Percentiles rank a stretch among this genome's conserved stretches.
These are phyloP conservation scores for Sitodiplosis mosellana DNA, from an alignment of 1,140 invertebrate species.

Conservation along the genomic window DNA sequence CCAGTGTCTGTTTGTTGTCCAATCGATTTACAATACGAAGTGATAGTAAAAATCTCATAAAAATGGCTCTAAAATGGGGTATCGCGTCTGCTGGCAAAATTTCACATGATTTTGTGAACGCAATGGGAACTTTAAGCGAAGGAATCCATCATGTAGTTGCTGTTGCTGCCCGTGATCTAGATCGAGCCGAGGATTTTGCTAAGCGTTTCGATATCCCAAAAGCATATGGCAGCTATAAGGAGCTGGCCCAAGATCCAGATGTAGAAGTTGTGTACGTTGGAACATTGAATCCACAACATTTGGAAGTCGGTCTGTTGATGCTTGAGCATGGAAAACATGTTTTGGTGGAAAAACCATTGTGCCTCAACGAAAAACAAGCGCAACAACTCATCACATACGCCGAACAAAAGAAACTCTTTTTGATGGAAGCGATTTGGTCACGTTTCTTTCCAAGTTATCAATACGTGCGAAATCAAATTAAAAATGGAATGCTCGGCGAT, in stretches of 20 bases:
- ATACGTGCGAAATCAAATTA: slow-evolving; percentile 39
- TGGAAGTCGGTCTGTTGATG: slow-evolving; percentile 48
- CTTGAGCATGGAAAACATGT: slow-evolving; percentile 63
- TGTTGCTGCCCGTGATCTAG: slow-evolving; percentile 47
- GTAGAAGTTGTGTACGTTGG: slow-evolving; percentile 74
- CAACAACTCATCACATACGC: slow-evolving; percentile 42
- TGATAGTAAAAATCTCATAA: too few species aligned
- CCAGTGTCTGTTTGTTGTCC: too few species aligned
- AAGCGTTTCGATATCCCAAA: slow-evolving; percentile 44
- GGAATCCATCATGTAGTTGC: slow-evolving; percentile 49
- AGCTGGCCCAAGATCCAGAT: slow-evolving; percentile 50
- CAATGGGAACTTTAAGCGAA: slow-evolving; percentile 39
- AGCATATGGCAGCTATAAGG: slow-evolving; percentile 54
- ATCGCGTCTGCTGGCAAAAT: slow-evolving; percentile 54
- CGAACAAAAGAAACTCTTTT: slow-evolving; percentile 45
- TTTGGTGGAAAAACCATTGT: slow-evolving; percentile 71
- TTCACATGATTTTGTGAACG: slow-evolving; percentile 58
- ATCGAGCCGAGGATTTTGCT: slow-evolving; percentile 58
- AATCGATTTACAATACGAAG: too few species aligned
- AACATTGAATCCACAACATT: slow-evolving; percentile 50
- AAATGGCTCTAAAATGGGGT: slow-evolving; percentile 43
- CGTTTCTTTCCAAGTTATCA: slow-evolving; percentile 62
- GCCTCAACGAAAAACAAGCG: slow-evolving; percentile 51
- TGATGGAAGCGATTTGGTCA: slow-evolving; percentile 75
- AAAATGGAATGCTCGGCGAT: slow-evolving; percentile 46